Percentiles rank a stretch among this genome's conserved stretches.
Evolutionary conservation across 2,797 vertebrate species (phyloP).

Genomic region (Amblyopsis hoosieri): DNA sequence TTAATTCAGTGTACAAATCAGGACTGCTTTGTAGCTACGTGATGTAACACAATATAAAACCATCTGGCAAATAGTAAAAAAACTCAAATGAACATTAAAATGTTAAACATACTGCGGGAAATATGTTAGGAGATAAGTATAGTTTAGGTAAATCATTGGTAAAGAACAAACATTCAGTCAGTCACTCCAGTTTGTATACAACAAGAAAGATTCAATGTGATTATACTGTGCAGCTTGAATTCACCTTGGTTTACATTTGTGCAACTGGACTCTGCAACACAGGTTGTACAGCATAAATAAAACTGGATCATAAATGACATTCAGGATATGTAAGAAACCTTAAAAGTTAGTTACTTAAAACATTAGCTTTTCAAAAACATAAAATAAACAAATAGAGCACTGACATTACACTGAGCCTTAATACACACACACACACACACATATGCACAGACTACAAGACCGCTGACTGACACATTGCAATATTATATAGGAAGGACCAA

Average conservation of each 20-base stretch:
- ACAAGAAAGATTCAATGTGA: neutral
- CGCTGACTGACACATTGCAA: neutral
- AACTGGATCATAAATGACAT: too few species aligned
- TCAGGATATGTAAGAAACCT: too few species aligned
- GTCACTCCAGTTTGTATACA: neutral
- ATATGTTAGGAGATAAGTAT: neutral
- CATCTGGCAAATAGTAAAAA: neutral
- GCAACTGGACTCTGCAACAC: neutral
- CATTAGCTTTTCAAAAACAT: too few species aligned
- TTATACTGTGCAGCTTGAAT: neutral
- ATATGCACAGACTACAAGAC: neutral
- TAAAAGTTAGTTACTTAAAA: too few species aligned
- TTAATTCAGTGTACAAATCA: neutral
- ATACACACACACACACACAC: neutral
- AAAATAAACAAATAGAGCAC: too few species aligned
- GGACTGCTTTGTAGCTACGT: neutral
- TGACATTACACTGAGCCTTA: neutral
- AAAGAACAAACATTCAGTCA: neutral
- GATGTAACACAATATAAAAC: neutral
- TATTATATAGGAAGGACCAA: neutral
- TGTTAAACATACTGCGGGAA: neutral
- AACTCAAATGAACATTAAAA: neutral
- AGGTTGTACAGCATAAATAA: conserved; percentile 11
- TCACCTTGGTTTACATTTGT: neutral
- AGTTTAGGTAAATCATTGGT: neutral